phyloP scores from a whole-genome alignment of 2,113 vertebrate species.

The Atherinomorus stipes region DNA sequence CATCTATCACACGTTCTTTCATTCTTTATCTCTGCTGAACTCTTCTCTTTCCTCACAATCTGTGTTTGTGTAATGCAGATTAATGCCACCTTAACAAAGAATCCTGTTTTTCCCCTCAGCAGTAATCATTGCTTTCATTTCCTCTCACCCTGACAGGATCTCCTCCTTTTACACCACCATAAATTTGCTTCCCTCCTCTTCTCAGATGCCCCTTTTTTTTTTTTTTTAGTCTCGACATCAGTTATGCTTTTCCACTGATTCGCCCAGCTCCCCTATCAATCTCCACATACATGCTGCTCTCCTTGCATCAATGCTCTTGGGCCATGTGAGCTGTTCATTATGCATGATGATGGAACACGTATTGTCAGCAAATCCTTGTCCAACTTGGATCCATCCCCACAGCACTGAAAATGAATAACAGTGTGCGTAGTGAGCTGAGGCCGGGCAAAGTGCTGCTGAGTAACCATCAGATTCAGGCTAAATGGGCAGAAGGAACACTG shows the following conservation, averaged over 20 bases:
- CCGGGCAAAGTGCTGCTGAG: slow-evolving; percentile 30
- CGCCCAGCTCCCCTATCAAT: slow-evolving; percentile 12
- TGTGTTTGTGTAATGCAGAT: slow-evolving; percentile 55
- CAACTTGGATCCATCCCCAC: slow-evolving; percentile 32
- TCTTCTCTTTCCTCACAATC: slow-evolving; percentile 12
- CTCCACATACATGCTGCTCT: slow-evolving; percentile 29
- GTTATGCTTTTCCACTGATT: slow-evolving; percentile 21
- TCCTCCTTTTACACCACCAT: slow-evolving; percentile 11
- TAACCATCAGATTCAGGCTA: slow-evolving; percentile 42
- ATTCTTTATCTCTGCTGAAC: slow-evolving; percentile 47
- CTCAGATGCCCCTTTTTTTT: background rate
- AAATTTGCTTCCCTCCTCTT: background rate
- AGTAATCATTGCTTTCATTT: slow-evolving; percentile 52
- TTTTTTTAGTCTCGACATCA: slow-evolving; percentile 11
- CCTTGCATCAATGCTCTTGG: slow-evolving; percentile 32
- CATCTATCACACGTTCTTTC: slow-evolving; percentile 59
- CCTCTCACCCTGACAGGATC: slow-evolving; percentile 24
- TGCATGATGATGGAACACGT: slow-evolving; percentile 49
- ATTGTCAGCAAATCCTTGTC: slow-evolving; percentile 29
- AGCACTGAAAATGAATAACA: slow-evolving; percentile 1
- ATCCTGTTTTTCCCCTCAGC: slow-evolving; percentile 16
- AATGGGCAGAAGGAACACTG: slow-evolving; percentile 46
- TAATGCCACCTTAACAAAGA: slow-evolving; percentile 56
- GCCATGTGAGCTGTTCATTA: slow-evolving; percentile 40
- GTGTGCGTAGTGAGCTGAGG: slow-evolving; percentile 6